Evolutionary conservation across 2,888 invertebrate genomes (phyloP).

Genomic region (Neoitamus cyanurus): DNA sequence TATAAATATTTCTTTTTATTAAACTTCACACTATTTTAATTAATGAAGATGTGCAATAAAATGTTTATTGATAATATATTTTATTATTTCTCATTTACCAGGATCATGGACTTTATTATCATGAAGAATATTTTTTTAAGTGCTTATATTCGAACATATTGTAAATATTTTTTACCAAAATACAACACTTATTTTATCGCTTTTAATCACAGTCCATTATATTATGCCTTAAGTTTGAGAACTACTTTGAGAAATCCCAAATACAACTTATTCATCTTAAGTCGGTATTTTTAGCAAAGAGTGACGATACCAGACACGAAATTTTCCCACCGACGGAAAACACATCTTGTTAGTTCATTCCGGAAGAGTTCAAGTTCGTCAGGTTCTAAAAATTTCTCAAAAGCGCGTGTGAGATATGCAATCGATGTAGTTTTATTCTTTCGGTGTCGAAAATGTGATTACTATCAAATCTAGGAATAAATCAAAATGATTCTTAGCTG

Average conservation of each 20-base stretch:
- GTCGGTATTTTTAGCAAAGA: not conserved
- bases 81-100: too few species aligned
- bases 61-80: too few species aligned
- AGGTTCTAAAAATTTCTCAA: not conserved
- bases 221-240: not conserved
- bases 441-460: not conserved
- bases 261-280: not conserved
- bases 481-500: not conserved
- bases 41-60: too few species aligned
- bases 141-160: too few species aligned
- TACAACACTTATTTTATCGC: not conserved
- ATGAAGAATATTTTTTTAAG: too few species aligned
- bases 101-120: too few species aligned
- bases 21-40: too few species aligned
- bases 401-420: not conserved
- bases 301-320: not conserved
- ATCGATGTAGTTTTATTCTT: not conserved
- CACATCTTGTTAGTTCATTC: not conserved
- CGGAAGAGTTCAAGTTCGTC: not conserved
- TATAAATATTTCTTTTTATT: too few species aligned
- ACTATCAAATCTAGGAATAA: not conserved
- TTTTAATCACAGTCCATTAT: not conserved
- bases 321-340: not conserved
- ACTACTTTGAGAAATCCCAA: not conserved
- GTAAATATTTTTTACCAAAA: not conserved